Conservation (phyloP, 2,797 vertebrate species). For the Clarias laeviceps region DNA sequence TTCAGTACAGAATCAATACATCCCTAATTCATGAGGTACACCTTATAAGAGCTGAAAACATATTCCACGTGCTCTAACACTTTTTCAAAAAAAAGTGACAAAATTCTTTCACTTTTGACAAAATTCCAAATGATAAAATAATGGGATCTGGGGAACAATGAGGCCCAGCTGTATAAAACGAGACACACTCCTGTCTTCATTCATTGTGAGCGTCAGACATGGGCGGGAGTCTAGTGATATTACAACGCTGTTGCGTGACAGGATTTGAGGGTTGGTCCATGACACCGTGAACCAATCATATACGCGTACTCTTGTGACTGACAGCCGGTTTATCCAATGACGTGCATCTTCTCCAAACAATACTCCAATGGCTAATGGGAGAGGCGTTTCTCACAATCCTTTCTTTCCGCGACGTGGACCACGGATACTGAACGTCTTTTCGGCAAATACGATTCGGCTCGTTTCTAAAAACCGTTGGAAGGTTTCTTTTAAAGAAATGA, state of each 20-base stretch:
- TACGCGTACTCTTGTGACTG: conserved; percentile 26
- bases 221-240: conserved; percentile 26
- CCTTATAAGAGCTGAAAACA: not conserved
- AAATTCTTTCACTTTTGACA: not conserved
- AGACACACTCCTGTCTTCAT: conserved; percentile 29
- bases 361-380: conserved; percentile 53
- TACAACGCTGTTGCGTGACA: conserved; percentile 40
- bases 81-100: not conserved
- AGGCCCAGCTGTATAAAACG: not conserved
- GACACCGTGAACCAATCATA: conserved; percentile 36
- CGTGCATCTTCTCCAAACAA: conserved; percentile 46
- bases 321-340: conserved; percentile 41
- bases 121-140: not conserved
- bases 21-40: not conserved
- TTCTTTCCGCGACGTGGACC: conserved; percentile 68
- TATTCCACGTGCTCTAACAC: not conserved
- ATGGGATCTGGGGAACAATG: not conserved
- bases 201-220: conserved; percentile 40
- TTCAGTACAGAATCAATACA: not conserved
- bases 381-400: conserved; percentile 59
- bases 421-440: conserved; percentile 35
- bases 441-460: not conserved
- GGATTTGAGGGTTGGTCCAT: conserved; percentile 16
- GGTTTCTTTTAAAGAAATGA: not conserved
- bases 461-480: not conserved